Base-by-base conservation (phyloP, 2,888 invertebrate genomes). In the Rhamnusium bicolor region DNA sequence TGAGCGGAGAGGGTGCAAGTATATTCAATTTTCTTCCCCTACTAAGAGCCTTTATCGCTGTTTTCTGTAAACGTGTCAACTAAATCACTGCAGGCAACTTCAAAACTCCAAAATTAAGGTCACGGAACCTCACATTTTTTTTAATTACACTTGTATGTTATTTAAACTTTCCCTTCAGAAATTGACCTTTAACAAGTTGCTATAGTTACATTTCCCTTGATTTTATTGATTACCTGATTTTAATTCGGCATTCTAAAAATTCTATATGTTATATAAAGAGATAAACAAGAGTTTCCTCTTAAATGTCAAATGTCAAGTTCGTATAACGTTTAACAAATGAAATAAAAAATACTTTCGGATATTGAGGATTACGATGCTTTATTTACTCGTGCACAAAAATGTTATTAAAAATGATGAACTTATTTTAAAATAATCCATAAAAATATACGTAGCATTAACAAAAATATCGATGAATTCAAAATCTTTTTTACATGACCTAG, bases 151-250 rank as follows among this genome's bases (percentile, higher is more conserved):
- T 16, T 18, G 51, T 51, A 51, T 18, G 18, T 51, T 51, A 18
- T 51, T 51, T 51, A 51, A 51, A 51, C 51, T 51, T 51, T 51
- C 51, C 18, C 7, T 56, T 56, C 4, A 14, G 27, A 16, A 56
- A 27, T 61, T 21, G 46, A 14, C 61, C 46, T 40, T 24, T 21
- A 16, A 27, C 63, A 49, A 63, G 63, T 63, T 63, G 63, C 63
- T 63, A 63, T 63, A 63, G 63, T 29, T 63, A 63, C 63, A 63
- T 63, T 63, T 49, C 63, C 63, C 63, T 49, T 51, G 63, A 63
- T 63, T 63, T 63, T 63, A 63, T 63, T 49, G 63, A 63, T 63
- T 63, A 2, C 8, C 14, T 24, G 24, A 40, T 14, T 27, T 49
- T 63, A 51, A 63, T 49, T 27, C 63, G 14, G 49, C 47, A 51